A percentile compares a stretch with the other conserved stretches of the same genome.
Conservation (phyloP, 2,113 vertebrate species). For the Dicrurus megarhynchus region DNA sequence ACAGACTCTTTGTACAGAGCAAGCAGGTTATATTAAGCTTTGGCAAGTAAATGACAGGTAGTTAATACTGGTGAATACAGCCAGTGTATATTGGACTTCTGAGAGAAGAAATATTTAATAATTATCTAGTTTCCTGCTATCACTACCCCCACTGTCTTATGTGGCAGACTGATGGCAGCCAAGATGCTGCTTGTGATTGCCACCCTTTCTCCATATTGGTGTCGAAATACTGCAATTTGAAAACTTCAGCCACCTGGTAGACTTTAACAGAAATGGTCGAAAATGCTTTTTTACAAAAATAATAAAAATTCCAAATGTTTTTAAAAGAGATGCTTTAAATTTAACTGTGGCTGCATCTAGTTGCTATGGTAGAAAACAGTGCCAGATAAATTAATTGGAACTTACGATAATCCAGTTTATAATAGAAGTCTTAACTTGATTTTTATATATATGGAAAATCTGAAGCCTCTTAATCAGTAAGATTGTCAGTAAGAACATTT, state of each 20-base stretch:
- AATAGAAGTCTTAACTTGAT: neutral
- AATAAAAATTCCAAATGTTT: neutral
- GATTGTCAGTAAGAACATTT: neutral
- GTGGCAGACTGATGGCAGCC: neutral
- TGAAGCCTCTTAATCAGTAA: neutral
- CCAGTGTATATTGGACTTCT: neutral
- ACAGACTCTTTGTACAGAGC: neutral
- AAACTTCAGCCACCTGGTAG: neutral
- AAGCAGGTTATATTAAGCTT: neutral
- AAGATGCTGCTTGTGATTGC: neutral
- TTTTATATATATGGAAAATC: neutral
- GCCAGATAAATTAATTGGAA: neutral
- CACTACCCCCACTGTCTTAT: neutral
- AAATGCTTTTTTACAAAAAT: neutral
- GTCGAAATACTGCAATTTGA: neutral
- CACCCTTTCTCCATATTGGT: neutral
- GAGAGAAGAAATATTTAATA: neutral
- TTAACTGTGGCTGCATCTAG: neutral
- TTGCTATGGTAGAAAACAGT: neutral
- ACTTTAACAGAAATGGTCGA: neutral
- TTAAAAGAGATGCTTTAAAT: neutral
- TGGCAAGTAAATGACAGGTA: neutral
- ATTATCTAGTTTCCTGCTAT: neutral
- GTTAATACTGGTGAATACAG: neutral
- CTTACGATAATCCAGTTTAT: neutral